Evolutionary conservation across 2,797 vertebrate species (phyloP).

Genomic region (Onychomys torridus): DNA sequence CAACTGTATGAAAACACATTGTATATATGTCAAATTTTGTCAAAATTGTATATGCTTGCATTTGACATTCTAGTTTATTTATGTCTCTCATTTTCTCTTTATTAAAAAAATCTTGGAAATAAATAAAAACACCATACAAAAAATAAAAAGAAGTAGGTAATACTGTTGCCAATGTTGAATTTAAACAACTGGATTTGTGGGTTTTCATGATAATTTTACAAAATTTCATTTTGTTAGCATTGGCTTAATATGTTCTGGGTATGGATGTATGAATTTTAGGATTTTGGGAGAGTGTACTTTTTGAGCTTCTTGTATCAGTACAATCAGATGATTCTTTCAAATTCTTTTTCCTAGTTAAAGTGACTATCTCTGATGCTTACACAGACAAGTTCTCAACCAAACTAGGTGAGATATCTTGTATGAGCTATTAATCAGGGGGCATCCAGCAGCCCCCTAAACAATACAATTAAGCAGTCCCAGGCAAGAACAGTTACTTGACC

Average conservation of each 20-base stretch:
- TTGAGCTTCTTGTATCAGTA: not conserved
- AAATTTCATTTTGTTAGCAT: not conserved
- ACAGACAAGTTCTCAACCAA: not conserved
- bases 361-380: not conserved
- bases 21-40: not conserved
- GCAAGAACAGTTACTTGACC: no score
- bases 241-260: not conserved
- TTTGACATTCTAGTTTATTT: not conserved
- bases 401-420: not conserved
- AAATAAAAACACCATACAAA: not conserved
- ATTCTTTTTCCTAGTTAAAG: rapidly evolving
- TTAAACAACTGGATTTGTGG: not conserved
- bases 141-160: no score
- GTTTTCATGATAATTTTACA: not conserved
- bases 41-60: not conserved
- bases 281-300: not conserved
- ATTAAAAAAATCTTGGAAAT: not conserved
- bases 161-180: not conserved
- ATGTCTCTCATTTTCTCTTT: not conserved
- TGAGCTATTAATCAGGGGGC: not conserved
- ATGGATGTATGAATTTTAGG: not conserved
- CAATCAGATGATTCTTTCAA: not conserved
- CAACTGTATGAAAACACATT: not conserved
- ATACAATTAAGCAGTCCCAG: no score
- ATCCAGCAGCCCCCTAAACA: not conserved